Evolutionary conservation across 2,797 vertebrate genomes (phyloP).

Genomic region (Phrynocephalus vlangalii): DNA sequence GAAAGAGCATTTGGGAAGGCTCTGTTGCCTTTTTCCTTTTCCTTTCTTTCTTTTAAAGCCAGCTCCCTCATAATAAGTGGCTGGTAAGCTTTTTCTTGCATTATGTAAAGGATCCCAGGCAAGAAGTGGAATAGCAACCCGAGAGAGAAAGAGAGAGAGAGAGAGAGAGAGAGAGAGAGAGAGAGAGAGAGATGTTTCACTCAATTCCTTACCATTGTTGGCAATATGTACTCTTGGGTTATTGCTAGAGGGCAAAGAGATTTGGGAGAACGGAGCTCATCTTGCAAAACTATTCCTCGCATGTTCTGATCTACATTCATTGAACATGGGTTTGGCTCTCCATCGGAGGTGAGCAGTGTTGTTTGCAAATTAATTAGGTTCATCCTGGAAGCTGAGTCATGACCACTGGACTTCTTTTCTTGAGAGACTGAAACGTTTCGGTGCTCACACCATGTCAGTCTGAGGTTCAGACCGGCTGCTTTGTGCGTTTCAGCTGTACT

Average conservation of each 20-base stretch:
- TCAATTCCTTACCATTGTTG: neutral
- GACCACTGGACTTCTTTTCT: too few relatives aligned
- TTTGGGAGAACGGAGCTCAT: neutral
- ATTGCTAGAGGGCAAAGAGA: slow-evolving; percentile 21
- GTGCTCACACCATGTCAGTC: too few relatives aligned
- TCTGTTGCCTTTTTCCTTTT: neutral
- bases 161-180: too few relatives aligned
- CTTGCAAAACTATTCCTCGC: slow-evolving; percentile 41
- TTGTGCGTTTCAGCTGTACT: slow-evolving; percentile 45
- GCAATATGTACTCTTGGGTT: slow-evolving; percentile 21
- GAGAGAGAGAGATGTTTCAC: slow-evolving; percentile 6
- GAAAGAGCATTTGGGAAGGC: neutral
- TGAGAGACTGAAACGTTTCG: too few relatives aligned
- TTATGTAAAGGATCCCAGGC: slow-evolving; percentile 16
- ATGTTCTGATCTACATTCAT: neutral
- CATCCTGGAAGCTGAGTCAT: too few relatives aligned
- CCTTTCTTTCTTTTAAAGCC: neutral
- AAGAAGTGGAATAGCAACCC: slow-evolving; percentile 25
- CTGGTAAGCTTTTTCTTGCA: slow-evolving; percentile 12
- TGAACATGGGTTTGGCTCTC: slow-evolving; percentile 25
- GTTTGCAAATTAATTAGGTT: slow-evolving; percentile 55
- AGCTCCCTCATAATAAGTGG: slow-evolving; percentile 1
- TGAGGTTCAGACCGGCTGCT: slow-evolving; percentile 28
- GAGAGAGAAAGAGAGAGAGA: too few relatives aligned
- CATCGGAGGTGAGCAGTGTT: slow-evolving; percentile 41